Evolutionary conservation across 2,113 vertebrate species (phyloP).

Genomic region (Leucosticte australis): DNA sequence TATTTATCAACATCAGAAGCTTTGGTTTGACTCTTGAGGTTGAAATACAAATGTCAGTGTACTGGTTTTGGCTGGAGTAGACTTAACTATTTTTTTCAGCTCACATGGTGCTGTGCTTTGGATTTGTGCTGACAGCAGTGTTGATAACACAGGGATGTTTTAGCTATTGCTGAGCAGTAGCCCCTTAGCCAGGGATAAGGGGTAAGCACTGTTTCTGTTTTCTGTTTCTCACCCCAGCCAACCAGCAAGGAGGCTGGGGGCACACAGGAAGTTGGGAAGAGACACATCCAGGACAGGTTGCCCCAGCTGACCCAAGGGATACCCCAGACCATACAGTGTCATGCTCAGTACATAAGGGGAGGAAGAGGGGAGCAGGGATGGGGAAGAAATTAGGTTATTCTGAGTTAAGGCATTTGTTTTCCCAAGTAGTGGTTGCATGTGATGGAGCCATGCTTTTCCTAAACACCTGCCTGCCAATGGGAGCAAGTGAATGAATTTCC

Average conservation of each 20-base stretch:
- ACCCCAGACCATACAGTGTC: rapidly evolving
- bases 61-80: not conserved
- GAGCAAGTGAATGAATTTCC: not conserved
- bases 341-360: not conserved
- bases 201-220: not conserved
- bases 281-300: not conserved
- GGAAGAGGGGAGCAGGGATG: rapidly evolving
- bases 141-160: not conserved
- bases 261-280: not conserved
- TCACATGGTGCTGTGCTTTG: not conserved
- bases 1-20: not conserved
- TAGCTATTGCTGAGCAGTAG: not conserved
- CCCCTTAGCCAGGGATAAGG: not conserved
- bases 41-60: not conserved
- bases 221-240: rapidly evolving
- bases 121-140: not conserved
- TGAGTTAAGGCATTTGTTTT: not conserved
- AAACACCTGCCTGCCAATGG: not conserved
- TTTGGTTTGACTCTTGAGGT: not conserved
- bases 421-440: rapidly evolving
- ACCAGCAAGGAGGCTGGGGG: rapidly evolving
- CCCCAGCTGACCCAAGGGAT: not conserved
- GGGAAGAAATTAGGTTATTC: not conserved
- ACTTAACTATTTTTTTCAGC: not conserved
- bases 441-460: not conserved